Evolutionary conservation across 2,797 vertebrate species (phyloP), one percentile per base, ranked within the genome.

Genomic region (Zalophus californianus): DNA sequence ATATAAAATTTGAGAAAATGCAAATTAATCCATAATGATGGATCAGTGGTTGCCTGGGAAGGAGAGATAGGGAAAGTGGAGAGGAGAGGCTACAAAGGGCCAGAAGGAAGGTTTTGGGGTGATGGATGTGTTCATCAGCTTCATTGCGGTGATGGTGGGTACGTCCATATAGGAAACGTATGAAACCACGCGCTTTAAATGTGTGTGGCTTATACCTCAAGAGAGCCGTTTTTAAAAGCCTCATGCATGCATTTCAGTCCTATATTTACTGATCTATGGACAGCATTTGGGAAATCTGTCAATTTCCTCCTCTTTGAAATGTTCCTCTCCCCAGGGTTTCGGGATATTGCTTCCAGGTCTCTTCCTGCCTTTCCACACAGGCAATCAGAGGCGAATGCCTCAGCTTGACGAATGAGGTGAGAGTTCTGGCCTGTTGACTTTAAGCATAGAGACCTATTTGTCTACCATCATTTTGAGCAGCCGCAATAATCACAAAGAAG

Each of bases 1-100:
- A 5, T 27, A 72, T 20, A 86, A 83, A 92, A 83, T 70, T 89
- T 41, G 35, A 18, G 38, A 82, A 83, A 91, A 52, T 41, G 12
- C 41, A 48, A 73, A 82, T 5, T 18, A 86, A 68, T 7, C 15
- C 68, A 10, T 23, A 38, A 54, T 38, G 29, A 80, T 50, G 25
- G 27, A 23, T 52, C 38, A 10, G 12, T 15, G 8, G 25, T 44
- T 73, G 14, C 35, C 56, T 75, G 21, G 68, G 27, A 70, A 78
- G 7, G 13, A 62, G 6, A 7, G 25, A 20, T 21, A 48, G 25
- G n/a, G 48, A 54, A 7, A 60, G 3, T 56, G 2, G 44, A 18
- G 32, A 58, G 70, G 16, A 50, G 32, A 15, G 20, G 18, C 29
- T 77, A 84, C 32, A 48, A 58, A 58, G 48, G 35, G 85, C 14